Evolutionary conservation across 1,140 invertebrate genomes (phyloP), one percentile per base, ranked within the genome.

Genomic region (Zaprionus davidi): DNA sequence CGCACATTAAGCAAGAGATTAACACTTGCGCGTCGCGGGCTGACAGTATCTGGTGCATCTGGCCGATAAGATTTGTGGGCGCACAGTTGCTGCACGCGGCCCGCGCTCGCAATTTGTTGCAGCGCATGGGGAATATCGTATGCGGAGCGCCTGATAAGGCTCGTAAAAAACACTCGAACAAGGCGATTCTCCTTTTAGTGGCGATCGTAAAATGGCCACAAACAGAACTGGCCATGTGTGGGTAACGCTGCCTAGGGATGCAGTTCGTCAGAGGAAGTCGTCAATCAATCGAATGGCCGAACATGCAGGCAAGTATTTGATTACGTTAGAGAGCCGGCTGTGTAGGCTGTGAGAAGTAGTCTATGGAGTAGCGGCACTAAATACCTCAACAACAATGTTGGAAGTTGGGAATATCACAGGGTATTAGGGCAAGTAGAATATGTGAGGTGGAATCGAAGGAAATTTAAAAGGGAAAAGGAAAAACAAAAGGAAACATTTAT

Each of bases 1-100:
- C 75, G 76, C 85, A 84, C 78, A 81, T 88, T 84, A 84, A 72
- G 63, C 72, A 36, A 31, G 55, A 66, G 70, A 78, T 84, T 81
- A 84, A 74, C 81, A 83, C 81, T 62, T 60, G 60, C 41, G 58
- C 28, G 46, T 26, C n/a, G 31, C 26, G 17, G 22, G 4, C 60
- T 65, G 74, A 76, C 74, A 66, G 6, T 65, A 75, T 70, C 72
- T 58, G n/a, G 31, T 38, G 67, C 41, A 75, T 71, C 67, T 56
- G 20, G 4, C 17, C 57, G 76, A 71, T 83, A 79, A 79, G 65
- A 58, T 66, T 66, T 67, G 70, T 51, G 59, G 59, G 38, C 59
- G 58, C 73, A 55, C 69, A 74, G 51, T 69, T 76, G 68, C 74
- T 68, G 41, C 41, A 46, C n/a, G 2, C 36, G 12, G 41, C n/a